Evolutionary conservation across 1,140 invertebrate genomes (phyloP).

Genomic region (Drosophila repleta): DNA sequence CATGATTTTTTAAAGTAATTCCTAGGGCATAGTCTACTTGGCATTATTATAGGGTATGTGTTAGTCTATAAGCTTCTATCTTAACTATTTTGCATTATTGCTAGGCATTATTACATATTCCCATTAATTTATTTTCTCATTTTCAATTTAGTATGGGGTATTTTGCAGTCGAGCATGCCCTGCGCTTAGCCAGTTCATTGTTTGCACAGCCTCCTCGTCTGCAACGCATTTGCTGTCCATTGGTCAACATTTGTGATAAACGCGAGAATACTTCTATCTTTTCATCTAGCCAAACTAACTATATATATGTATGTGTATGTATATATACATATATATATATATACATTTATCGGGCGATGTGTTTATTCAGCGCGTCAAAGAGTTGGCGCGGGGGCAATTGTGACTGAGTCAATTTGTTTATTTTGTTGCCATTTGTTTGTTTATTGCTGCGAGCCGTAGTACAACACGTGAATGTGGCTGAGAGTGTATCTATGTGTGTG

Average conservation of each 20-base stretch:
- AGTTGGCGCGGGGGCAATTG: slow-evolving; percentile 33
- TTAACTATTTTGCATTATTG: too few relatives aligned
- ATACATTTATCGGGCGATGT: slow-evolving; percentile 19
- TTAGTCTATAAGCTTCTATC: background rate
- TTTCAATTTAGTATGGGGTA: background rate
- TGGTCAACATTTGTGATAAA: slow-evolving; percentile 18
- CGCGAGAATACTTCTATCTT: slow-evolving; percentile 8
- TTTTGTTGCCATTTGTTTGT: slow-evolving; percentile 61
- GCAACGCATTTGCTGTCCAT: slow-evolving; percentile 15
- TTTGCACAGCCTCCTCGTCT: slow-evolving; percentile 5
- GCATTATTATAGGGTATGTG: too few relatives aligned
- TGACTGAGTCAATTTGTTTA: slow-evolving; percentile 49
- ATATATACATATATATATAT: background rate
- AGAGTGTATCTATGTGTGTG: background rate
- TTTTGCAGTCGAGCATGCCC: background rate
- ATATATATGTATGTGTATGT: slow-evolving; percentile 3
- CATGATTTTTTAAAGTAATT: too few relatives aligned
- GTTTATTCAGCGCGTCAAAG: slow-evolving; percentile 33
- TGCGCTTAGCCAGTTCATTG: background rate
- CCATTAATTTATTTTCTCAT: background rate
- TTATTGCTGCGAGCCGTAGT: slow-evolving; percentile 40
- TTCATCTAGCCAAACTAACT: background rate
- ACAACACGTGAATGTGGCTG: slow-evolving; percentile 19
- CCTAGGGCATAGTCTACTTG: too few relatives aligned
- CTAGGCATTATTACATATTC: too few relatives aligned